Base-by-base conservation (phyloP, 2,113 vertebrate genomes). In the Rhinolophus sinicus region DNA sequence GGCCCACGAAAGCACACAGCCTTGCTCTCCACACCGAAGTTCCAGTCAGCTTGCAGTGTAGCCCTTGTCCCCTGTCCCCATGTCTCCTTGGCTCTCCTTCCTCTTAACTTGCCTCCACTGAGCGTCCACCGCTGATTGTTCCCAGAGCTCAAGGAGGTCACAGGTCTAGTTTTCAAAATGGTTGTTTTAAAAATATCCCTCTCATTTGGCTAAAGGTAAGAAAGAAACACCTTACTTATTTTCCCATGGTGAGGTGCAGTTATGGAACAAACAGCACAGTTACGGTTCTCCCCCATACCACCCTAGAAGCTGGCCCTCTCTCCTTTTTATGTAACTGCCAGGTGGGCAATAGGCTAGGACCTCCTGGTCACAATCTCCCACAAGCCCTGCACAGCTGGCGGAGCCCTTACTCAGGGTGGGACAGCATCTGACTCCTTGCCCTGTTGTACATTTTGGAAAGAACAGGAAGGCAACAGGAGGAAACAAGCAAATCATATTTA, bases 271-370 rank as follows among this genome's bases (percentile, higher is more conserved):
- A 21, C 2, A 33, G n/a, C 22, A 8, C 8, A 38, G 12, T 30
- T 2, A 4, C 10, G 2, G 0, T 0, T 76, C 47, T 50, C 28
- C 15, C 18, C 13, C 15, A 2, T 0, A 10, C 0, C 22, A 28
- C 13, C 1, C 13, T 0, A 1, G 8, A 19, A 24, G 1, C 65
- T 5, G 6, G 12, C 62, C 73, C 21, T 35, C 15, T 1, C 4
- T n/a, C 35, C 52, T 58, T 28, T 72, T 16, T 24, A 3, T 1
- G 7, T 4, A 33, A 33, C 8, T 12, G 6, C 14, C 0, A 1
- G 1, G 5, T 33, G 24, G 21, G 30, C 19, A 22, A 13, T 12
- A 2, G 0, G 0, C 18, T 15, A 44, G 21, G 35, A n/a, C 26
- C 13, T 9, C 28, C 9, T 3, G 28, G 24, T 35, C 40, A 5